A percentile compares a stretch with the other conserved stretches of the same genome.
Conservation (phyloP, 2,888 invertebrate genomes). For the Silvanus unidentatus region DNA sequence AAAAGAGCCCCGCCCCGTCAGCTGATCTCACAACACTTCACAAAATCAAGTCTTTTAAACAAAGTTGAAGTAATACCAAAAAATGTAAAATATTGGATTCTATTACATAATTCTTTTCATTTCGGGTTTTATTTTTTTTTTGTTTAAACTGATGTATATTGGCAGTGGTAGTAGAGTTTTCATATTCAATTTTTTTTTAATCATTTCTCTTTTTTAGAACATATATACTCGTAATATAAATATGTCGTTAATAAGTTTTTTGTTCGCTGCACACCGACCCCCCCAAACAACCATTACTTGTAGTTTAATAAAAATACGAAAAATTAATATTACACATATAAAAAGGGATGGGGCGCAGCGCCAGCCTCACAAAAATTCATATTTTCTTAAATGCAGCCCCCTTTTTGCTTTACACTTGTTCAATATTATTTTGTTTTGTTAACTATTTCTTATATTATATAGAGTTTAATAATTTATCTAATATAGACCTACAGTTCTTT, state of each 20-base stretch:
- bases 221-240: conserved; percentile 18
- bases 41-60: conserved; percentile 11
- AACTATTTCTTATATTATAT: no score
- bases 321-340: no score
- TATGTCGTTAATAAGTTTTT: conserved; percentile 15
- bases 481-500: conserved; percentile 48
- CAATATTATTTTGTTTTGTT: no score
- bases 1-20: conserved; percentile 26
- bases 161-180: conserved; percentile 43
- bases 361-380: no score
- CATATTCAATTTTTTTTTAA: not conserved
- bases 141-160: conserved; percentile 13
- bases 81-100: not conserved
- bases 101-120: conserved; percentile 1
- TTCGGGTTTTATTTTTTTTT: not conserved
- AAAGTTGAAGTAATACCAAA: not conserved
- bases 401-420: conserved; percentile 12
- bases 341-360: no score
- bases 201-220: conserved; percentile 17
- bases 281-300: no score
- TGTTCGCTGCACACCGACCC: conserved; percentile 10
- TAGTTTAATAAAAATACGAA: no score
- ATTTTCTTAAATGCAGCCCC: conserved; percentile 15
- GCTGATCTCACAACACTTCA: conserved; percentile 27
- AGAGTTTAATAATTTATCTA: conserved; percentile 38